A percentile compares a stretch with the other conserved stretches of the same genome.
phyloP scores from a whole-genome alignment of 2,888 invertebrate species.

The Calameuta idolon region DNA sequence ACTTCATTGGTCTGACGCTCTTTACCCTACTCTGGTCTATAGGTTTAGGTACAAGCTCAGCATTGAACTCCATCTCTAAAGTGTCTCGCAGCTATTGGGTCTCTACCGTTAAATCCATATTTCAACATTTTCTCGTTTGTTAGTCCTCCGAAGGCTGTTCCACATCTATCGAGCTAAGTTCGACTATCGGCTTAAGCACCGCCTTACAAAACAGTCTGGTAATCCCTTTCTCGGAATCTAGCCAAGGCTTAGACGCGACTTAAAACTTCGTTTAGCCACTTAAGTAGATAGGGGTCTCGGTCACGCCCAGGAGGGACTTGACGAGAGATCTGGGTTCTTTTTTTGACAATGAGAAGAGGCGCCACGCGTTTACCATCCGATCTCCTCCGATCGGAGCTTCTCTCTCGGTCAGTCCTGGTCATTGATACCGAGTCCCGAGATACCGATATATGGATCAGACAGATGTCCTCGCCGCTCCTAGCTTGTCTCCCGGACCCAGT shows the following conservation, averaged over 20 bases:
- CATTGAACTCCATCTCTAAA: neutral
- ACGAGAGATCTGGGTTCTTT: neutral
- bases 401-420: neutral
- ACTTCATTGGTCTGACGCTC: neutral
- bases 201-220: constrained; percentile 13
- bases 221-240: constrained; percentile 22
- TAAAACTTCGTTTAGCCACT: constrained; percentile 25
- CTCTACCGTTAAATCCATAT: neutral
- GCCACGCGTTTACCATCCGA: neutral
- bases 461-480: neutral
- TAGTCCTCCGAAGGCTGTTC: neutral
- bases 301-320: constrained; percentile 10
- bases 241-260: constrained; percentile 21
- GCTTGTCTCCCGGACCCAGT: neutral
- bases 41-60: neutral
- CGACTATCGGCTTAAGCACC: constrained; percentile 6
- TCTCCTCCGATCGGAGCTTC: neutral
- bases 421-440: neutral
- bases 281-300: constrained; percentile 20
- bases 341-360: constrained; percentile 4
- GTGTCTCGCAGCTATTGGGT: neutral
- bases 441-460: neutral
- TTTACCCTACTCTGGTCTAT: neutral
- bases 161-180: constrained; percentile 1
- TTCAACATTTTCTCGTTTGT: neutral